Evolutionary conservation across 1,140 invertebrate species (phyloP).

Genomic region (Venturia canescens): DNA sequence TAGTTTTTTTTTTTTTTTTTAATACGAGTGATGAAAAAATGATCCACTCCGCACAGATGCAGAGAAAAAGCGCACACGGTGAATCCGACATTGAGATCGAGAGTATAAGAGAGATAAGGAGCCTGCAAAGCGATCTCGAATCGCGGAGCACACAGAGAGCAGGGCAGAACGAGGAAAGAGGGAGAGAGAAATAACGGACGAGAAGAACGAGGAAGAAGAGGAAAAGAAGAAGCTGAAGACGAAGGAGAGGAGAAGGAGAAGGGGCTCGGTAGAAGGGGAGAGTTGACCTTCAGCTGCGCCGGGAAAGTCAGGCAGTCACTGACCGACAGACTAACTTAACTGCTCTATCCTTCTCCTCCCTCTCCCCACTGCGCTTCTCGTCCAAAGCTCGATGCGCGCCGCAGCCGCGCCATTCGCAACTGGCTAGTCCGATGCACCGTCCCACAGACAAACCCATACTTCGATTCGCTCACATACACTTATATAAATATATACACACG

Average conservation of each 20-base stretch:
- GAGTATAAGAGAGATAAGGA: slow-evolving; percentile 40
- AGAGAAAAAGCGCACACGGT: not conserved
- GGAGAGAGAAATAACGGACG: slow-evolving; percentile 44
- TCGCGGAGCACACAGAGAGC: slow-evolving; percentile 55
- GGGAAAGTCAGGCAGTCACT: slow-evolving; percentile 78
- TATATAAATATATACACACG: slow-evolving; percentile 10
- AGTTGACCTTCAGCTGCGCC: slow-evolving; percentile 77
- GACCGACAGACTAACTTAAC: slow-evolving; percentile 78
- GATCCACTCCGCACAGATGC: not conserved
- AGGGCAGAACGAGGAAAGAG: slow-evolving; percentile 50
- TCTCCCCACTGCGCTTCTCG: slow-evolving; percentile 56
- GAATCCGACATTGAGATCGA: slow-evolving; percentile 41
- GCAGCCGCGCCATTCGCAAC: slow-evolving; percentile 66
- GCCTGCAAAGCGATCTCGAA: slow-evolving; percentile 45
- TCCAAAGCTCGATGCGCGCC: slow-evolving; percentile 47
- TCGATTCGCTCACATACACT: not conserved
- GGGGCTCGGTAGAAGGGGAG: slow-evolving; percentile 70
- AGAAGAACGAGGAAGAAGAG: slow-evolving; percentile 30
- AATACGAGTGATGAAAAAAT: too few species aligned
- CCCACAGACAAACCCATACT: slow-evolving; percentile 32
- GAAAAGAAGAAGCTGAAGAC: slow-evolving; percentile 47
- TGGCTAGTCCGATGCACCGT: slow-evolving; percentile 71
- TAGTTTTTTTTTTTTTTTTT: too few species aligned
- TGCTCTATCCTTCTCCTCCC: slow-evolving; percentile 75
- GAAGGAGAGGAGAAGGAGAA: slow-evolving; percentile 51